A percentile compares a stretch with the other conserved stretches of the same genome.
These are phyloP conservation scores for Sericinus montela DNA, from an alignment of 2,888 invertebrate species.

Conservation along the genomic window DNA sequence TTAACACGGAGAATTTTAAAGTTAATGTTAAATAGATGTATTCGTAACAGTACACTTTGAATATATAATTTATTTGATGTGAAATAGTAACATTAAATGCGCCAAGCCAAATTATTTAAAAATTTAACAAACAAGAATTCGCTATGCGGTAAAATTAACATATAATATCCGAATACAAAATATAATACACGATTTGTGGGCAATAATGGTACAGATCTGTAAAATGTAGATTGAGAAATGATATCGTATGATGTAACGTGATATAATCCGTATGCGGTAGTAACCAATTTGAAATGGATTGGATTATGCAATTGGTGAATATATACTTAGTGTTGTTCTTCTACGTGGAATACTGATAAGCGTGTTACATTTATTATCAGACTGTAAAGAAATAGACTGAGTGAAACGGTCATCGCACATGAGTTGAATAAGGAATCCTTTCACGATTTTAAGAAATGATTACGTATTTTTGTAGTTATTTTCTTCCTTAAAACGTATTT, in stretches of 20 bases:
- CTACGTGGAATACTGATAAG: constrained; percentile 41
- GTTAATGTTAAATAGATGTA: too few species aligned
- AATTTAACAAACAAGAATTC: neutral
- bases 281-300: constrained; percentile 41
- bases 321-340: constrained; percentile 33
- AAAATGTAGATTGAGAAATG: constrained; percentile 5
- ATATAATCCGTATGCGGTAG: constrained; percentile 29
- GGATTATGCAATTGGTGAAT: constrained; percentile 39
- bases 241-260: constrained; percentile 18
- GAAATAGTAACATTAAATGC: too few species aligned
- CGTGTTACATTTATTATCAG: constrained; percentile 32
- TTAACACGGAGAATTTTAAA: too few species aligned
- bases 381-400: constrained; percentile 34
- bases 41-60: too few species aligned
- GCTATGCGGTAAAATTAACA: constrained; percentile 6
- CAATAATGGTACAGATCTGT: neutral
- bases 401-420: constrained; percentile 41
- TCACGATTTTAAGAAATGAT: neutral
- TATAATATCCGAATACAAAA: neutral
- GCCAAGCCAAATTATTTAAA: too few species aligned
- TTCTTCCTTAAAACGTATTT: too few species aligned
- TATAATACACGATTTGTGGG: neutral
- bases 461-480: neutral
- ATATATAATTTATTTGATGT: too few species aligned
- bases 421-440: constrained; percentile 43